A percentile compares a stretch with the other conserved stretches of the same genome.
phyloP scores from a whole-genome alignment of 2,888 invertebrate genomes.

The Dynastes hyllus region DNA sequence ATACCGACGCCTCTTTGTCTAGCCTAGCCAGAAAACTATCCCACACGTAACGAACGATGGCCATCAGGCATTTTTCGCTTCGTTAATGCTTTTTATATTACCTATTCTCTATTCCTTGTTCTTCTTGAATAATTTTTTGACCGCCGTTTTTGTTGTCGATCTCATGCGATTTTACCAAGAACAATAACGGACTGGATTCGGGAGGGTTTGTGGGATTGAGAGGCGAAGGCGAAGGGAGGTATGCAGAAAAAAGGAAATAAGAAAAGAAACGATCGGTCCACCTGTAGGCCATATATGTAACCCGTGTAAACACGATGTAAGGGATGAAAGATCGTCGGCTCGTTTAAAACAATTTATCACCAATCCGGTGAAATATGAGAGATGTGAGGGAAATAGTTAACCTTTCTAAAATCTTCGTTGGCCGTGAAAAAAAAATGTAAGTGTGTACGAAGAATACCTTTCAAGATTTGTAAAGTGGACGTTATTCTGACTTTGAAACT shows the following conservation, averaged over 20 bases:
- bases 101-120: slow-evolving; percentile 5
- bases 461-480: no score
- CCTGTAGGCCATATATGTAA: slow-evolving; percentile 24
- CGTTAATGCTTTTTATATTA: neutral
- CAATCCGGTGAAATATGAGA: slow-evolving; percentile 55
- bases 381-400: slow-evolving; percentile 53
- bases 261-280: slow-evolving; percentile 36
- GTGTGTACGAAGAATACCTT: no score
- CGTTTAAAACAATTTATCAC: slow-evolving; percentile 61
- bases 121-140: no score
- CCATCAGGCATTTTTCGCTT: no score
- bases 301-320: slow-evolving; percentile 12
- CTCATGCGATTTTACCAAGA: slow-evolving; percentile 1
- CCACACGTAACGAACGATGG: neutral
- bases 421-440: no score
- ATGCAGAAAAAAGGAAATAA: slow-evolving; percentile 45
- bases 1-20: slow-evolving; percentile 57
- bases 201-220: slow-evolving; percentile 19
- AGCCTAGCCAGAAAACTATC: slow-evolving; percentile 29
- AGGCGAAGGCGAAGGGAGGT: slow-evolving; percentile 1
- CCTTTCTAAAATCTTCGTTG: neutral
- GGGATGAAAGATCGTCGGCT: slow-evolving; percentile 53
- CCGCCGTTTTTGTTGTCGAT: slow-evolving; percentile 1
- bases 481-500: no score
- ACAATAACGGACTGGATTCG: neutral